A percentile compares a stretch with the other conserved stretches of the same genome.
These are phyloP conservation scores for Criorhina ranunculi DNA, from an alignment of 2,888 invertebrate species.

Conservation along the genomic window DNA sequence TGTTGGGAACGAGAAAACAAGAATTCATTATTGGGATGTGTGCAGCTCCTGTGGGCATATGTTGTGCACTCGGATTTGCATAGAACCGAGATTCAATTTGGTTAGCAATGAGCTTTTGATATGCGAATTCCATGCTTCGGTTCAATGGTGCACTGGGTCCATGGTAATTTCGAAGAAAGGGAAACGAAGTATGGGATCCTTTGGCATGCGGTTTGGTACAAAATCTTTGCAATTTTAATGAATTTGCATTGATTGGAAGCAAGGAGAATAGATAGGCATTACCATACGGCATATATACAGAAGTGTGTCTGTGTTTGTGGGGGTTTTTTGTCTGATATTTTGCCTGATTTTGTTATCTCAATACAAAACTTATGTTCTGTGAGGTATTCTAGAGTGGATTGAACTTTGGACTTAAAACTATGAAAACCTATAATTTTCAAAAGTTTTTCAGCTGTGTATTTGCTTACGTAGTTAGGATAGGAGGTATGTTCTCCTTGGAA, in stretches of 20 bases:
- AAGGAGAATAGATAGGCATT: constrained; percentile 9
- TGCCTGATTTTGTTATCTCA: constrained; percentile 5
- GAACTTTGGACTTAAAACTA: constrained; percentile 17
- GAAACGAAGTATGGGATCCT: constrained; percentile 13
- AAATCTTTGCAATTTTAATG: constrained; percentile 75
- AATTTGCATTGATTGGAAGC: constrained; percentile 71
- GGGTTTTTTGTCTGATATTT: constrained; percentile 14
- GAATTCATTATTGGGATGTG: constrained; percentile 60
- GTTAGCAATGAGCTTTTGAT: constrained; percentile 69
- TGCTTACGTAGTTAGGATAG: no score
- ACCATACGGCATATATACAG: constrained; percentile 14
- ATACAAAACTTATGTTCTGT: background rate
- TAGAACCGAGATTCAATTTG: constrained; percentile 72
- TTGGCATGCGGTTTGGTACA: constrained; percentile 55
- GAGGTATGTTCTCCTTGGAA: no score
- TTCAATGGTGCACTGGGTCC: constrained; percentile 56
- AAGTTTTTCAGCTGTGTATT: no score
- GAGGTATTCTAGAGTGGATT: background rate
- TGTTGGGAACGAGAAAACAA: constrained; percentile 64
- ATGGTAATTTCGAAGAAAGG: constrained; percentile 6
- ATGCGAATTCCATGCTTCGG: constrained; percentile 33
- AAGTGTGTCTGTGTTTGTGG: constrained; percentile 7
- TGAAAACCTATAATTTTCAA: no score
- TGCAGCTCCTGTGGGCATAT: constrained; percentile 46
- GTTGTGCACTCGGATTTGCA: constrained; percentile 67